Percentiles rank a stretch among this genome's conserved stretches.
phyloP scores from a whole-genome alignment of 2,797 vertebrate species.

The Chelon labrosus region DNA sequence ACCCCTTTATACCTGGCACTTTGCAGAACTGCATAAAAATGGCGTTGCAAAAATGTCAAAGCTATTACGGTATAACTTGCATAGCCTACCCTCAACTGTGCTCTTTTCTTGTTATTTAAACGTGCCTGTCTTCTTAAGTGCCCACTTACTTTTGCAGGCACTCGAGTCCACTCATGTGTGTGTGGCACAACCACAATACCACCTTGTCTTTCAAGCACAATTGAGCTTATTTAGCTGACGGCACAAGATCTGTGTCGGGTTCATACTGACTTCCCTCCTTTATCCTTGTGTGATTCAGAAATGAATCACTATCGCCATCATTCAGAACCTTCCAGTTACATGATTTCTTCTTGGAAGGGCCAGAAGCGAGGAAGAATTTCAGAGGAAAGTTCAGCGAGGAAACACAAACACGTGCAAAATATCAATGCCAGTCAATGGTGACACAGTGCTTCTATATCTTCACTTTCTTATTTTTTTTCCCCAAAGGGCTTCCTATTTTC shows the following conservation, averaged over 20 bases:
- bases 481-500: slow-evolving; percentile 3
- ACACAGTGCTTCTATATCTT: not conserved
- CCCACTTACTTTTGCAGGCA: slow-evolving; percentile 39
- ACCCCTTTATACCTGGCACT: slow-evolving; percentile 52
- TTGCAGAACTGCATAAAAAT: slow-evolving; percentile 63
- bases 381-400: not conserved
- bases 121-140: slow-evolving; percentile 59
- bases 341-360: not conserved
- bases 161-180: slow-evolving; percentile 16
- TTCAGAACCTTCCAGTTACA: not conserved
- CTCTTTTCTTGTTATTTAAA: slow-evolving; percentile 65
- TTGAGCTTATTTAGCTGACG: slow-evolving; percentile 24
- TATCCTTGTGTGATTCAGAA: not conserved
- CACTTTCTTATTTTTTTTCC: not conserved
- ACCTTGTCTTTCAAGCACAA: slow-evolving; percentile 41
- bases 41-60: slow-evolving; percentile 81
- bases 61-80: slow-evolving; percentile 63
- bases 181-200: not conserved
- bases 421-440: not conserved
- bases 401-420: not conserved
- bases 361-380: not conserved
- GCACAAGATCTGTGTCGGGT: not conserved
- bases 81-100: slow-evolving; percentile 44
- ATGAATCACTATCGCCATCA: not conserved
- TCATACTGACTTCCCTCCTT: not conserved